Percentiles rank a stretch among this genome's conserved stretches.
Evolutionary conservation across 2,888 invertebrate species (phyloP).

Genomic region (Drosophila colorata): DNA sequence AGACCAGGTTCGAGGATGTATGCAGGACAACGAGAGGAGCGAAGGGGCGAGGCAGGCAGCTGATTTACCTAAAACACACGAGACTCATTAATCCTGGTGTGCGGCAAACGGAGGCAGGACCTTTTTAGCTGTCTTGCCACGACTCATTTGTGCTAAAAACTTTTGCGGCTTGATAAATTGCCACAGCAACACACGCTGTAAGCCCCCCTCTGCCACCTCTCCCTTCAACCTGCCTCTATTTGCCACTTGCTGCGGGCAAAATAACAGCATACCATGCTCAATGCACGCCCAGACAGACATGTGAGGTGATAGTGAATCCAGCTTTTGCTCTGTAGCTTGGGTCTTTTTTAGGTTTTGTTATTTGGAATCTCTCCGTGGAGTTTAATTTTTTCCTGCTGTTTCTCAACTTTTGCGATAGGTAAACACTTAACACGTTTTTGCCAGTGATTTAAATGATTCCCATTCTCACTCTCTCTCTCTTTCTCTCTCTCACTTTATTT

Average conservation of each 20-base stretch:
- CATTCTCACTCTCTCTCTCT: constrained; percentile 19
- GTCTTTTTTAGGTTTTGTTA: constrained; percentile 21
- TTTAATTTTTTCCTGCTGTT: neutral
- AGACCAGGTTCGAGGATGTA: constrained; percentile 57
- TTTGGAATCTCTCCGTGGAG: neutral
- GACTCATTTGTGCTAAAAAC: constrained; percentile 80
- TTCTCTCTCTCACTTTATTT: constrained; percentile 48
- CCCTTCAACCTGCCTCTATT: neutral
- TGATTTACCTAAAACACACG: constrained; percentile 69
- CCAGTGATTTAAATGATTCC: constrained; percentile 66
- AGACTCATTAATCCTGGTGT: constrained; percentile 81
- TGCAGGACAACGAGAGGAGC: neutral
- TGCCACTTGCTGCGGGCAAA: constrained; percentile 36
- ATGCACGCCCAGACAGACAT: constrained; percentile 24
- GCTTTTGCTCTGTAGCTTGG: constrained; percentile 25
- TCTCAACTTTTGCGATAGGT: constrained; percentile 78
- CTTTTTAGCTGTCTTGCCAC: constrained; percentile 57
- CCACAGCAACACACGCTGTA: constrained; percentile 42
- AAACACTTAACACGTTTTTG: constrained; percentile 84
- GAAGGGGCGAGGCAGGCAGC: constrained; percentile 7
- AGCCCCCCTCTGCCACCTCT: neutral
- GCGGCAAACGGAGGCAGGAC: constrained; percentile 59
- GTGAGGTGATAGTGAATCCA: constrained; percentile 39
- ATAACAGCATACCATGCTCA: constrained; percentile 20
- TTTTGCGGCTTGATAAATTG: constrained; percentile 77